These are phyloP conservation scores for Melanerpes aurifrons DNA, from an alignment of 2,113 vertebrate species.

Conservation along the genomic window DNA sequence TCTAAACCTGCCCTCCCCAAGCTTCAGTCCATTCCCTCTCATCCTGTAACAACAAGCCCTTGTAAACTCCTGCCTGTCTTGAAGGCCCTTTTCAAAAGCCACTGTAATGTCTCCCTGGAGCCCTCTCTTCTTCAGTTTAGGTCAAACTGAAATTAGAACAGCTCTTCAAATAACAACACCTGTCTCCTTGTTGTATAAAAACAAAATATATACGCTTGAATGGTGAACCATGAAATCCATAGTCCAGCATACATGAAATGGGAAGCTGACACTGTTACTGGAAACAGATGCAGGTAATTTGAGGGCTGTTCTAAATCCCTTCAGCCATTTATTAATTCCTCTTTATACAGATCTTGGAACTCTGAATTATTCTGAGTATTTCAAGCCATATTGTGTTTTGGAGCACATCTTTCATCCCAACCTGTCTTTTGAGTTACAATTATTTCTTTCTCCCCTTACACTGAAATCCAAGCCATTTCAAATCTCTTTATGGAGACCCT, in stretches of 20 bases:
- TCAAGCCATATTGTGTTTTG: background rate
- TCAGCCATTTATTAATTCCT: background rate
- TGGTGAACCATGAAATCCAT: background rate
- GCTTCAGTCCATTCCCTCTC: too few species aligned
- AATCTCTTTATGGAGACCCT: background rate
- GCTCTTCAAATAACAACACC: too few species aligned
- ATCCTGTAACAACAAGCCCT: too few species aligned
- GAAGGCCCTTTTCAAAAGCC: too few species aligned
- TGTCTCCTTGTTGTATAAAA: too few species aligned
- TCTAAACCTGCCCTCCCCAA: too few species aligned
- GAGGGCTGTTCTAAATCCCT: background rate
- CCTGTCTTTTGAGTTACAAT: background rate
- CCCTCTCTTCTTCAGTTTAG: too few species aligned
- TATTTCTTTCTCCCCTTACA: background rate
- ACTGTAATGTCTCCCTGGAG: too few species aligned
- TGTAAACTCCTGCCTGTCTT: too few species aligned
- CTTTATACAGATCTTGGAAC: background rate
- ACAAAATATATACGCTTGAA: background rate
- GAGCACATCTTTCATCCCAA: background rate
- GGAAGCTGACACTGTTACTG: background rate
- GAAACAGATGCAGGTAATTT: background rate
- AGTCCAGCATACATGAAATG: background rate
- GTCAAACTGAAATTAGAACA: too few species aligned
- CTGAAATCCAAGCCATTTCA: background rate
- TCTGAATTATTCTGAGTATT: background rate